Base-by-base conservation (phyloP, 2,888 invertebrate species). In the Ptycholaimellus sp. region DNA sequence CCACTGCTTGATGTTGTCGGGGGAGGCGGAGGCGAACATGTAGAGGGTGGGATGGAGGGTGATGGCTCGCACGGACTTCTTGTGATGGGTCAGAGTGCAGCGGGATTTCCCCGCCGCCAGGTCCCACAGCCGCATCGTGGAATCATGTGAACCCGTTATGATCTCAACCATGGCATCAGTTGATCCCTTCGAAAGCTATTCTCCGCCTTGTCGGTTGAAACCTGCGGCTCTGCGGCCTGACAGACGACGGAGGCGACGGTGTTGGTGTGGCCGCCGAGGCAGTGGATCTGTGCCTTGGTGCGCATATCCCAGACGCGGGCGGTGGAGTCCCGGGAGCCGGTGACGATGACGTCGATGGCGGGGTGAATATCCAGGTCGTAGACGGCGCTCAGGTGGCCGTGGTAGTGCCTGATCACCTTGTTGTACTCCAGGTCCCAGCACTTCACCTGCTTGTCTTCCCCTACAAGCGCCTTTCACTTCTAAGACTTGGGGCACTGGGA, bases 361-460 rank as follows among this genome's bases (percentile, higher is more conserved):
- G 90, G 87, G 67, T 99, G 96, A 20, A 93, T 66, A 3, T 82
- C 74, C 47, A 99, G 64, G 0, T 79, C 74, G 64, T 96, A 53
- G 35, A 85, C 81, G 0, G 93, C 96, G 27, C 87, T 87, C 42
- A 96, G 65, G 63, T 99, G 96, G 0, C 96, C 96, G 62, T 99
- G 96, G 63, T 96, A 99, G 62, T 96, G 93, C 0, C 96, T 42
- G 39, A 49, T 47, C 44, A 75, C 78, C 65, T 96, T 99, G 58
- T 99, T 99, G 54, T 93, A 85, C 63, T 99, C 96, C 22, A 99
- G 67, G 65, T 99, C 96, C 96, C 96, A 99, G 58, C 96, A 99
- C 65, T 93, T 96, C 0, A 96, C 93, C 53, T 53, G 25, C 5
- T 23, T n/a, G 3, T 17, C n/a, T n/a, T n/a, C n/a, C n/a, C n/a